A percentile compares a stretch with the other conserved stretches of the same genome.
phyloP scores from a whole-genome alignment of 1,140 invertebrate genomes.

The Luehdorfia chinensis region DNA sequence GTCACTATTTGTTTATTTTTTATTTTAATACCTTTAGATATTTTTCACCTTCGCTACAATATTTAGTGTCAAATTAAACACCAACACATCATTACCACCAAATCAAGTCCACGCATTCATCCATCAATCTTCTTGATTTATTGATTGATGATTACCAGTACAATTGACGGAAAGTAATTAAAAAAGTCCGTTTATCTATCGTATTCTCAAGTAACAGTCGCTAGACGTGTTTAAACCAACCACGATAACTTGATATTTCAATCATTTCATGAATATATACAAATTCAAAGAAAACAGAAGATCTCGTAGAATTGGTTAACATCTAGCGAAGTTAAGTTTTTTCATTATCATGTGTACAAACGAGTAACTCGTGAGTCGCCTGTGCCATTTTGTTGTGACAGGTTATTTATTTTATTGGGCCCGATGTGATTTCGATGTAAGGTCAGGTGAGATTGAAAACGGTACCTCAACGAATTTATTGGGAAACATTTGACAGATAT shows the following conservation, averaged over 20 bases:
- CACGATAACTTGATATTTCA: constrained; percentile 6
- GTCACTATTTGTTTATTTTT: no score
- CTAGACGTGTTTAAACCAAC: not conserved
- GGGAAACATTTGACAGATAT: constrained; percentile 8
- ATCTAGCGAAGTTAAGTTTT: constrained; percentile 30
- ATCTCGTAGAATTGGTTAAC: constrained; percentile 5
- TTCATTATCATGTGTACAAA: constrained; percentile 39
- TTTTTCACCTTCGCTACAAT: constrained; percentile 17
- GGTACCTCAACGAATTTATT: constrained; percentile 20
- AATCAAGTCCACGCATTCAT: constrained; percentile 62
- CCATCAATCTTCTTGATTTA: constrained; percentile 69
- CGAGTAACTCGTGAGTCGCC: constrained; percentile 23
- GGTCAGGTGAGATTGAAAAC: constrained; percentile 20
- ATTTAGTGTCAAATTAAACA: constrained; percentile 70
- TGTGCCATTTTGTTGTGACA: constrained; percentile 41
- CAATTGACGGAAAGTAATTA: constrained; percentile 66
- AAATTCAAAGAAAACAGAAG: not conserved
- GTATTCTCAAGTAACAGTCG: constrained; percentile 5
- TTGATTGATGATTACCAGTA: constrained; percentile 63
- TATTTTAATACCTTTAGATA: no score
- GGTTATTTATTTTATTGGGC: constrained; percentile 46
- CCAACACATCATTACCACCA: constrained; percentile 58
- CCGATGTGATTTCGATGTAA: constrained; percentile 26
- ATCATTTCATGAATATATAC: not conserved
- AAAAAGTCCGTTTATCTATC: constrained; percentile 37